Conservation (phyloP, 2,797 vertebrate species). For the Pangasius sanitwongsei region DNA sequence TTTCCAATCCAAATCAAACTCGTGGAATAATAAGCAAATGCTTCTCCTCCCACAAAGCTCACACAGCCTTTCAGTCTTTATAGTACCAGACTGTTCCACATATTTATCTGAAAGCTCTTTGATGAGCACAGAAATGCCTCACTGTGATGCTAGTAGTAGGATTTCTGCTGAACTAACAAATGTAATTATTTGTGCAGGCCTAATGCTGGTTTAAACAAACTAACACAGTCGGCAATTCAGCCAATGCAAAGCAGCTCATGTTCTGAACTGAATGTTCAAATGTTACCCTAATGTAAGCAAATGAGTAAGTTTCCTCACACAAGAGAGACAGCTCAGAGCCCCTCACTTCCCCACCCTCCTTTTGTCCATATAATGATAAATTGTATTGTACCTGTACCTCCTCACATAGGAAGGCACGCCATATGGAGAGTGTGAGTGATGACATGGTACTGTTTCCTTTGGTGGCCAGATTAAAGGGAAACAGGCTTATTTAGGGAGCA, state of each 20-base stretch:
- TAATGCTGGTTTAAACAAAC: conserved; percentile 18
- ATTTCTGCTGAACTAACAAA: conserved; percentile 13
- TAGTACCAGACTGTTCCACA: neutral
- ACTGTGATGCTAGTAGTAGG: neutral
- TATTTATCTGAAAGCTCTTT: neutral
- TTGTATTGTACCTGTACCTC: conserved; percentile 27
- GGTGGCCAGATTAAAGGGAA: conserved; percentile 52
- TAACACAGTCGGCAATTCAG: neutral
- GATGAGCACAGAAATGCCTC: neutral
- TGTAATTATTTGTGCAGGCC: conserved; percentile 13
- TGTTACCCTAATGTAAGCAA: conserved; percentile 1
- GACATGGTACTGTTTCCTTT: conserved; percentile 45
- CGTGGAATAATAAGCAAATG: conserved; percentile 49
- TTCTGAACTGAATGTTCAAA: neutral
- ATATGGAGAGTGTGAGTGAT: conserved; percentile 46
- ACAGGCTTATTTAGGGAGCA: conserved; percentile 49
- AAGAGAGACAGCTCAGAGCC: neutral
- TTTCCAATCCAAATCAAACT: conserved; percentile 54
- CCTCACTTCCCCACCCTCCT: conserved; percentile 12
- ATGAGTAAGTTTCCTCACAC: neutral
- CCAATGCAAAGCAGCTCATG: neutral
- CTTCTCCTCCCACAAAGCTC: conserved; percentile 15
- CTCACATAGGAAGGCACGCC: conserved; percentile 2
- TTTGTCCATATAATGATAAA: conserved; percentile 44
- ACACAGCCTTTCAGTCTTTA: neutral